Conservation (phyloP, 2,888 invertebrate genomes). For the Nemoura dubitans region DNA sequence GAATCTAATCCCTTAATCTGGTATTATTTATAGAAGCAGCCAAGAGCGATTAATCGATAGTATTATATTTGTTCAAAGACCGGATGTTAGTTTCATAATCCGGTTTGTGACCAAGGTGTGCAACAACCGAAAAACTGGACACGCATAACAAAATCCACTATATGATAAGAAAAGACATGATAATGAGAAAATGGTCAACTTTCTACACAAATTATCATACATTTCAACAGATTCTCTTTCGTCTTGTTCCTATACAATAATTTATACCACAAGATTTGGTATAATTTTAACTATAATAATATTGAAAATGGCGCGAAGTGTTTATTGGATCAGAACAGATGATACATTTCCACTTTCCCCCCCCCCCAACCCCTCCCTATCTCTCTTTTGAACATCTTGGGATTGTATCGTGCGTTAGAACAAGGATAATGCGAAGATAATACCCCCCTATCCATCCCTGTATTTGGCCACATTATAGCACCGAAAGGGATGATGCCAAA, state of each 20-base stretch:
- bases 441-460: not conserved
- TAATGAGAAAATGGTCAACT: no score
- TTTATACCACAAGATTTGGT: not conserved
- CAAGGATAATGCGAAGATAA: not conserved
- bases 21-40: slow-evolving; percentile 21
- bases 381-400: not conserved
- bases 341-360: not conserved
- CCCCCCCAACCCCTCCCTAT: no score
- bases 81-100: slow-evolving; percentile 20
- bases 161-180: no score
- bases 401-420: not conserved
- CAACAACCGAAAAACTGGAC: not conserved
- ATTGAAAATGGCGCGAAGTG: not conserved
- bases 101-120: not conserved
- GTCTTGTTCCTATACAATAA: no score
- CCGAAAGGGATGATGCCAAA: not conserved
- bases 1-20: slow-evolving; percentile 25
- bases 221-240: no score
- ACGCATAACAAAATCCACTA: not conserved
- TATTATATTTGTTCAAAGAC: slow-evolving; percentile 32
- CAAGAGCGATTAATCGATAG: slow-evolving; percentile 14
- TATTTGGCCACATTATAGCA: not conserved
- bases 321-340: not conserved
- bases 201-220: no score
- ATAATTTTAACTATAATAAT: not conserved